Evolutionary conservation across 1,140 invertebrate species (phyloP).

Genomic region (Gonatopus flavifemur): DNA sequence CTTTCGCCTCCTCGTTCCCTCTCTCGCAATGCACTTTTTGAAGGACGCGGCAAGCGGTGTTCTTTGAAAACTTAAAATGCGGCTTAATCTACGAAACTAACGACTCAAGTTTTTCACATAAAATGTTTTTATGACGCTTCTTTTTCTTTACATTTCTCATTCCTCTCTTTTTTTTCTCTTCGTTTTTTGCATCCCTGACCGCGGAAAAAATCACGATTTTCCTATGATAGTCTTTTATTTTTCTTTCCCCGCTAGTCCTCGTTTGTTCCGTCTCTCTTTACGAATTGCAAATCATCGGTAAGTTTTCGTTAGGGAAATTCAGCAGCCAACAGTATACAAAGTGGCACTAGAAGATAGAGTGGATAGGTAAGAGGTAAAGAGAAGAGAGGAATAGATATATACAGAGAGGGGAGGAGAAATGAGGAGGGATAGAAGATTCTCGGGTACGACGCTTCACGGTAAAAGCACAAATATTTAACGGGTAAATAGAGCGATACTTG

Average conservation of each 20-base stretch:
- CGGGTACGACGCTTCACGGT: conserved; percentile 52
- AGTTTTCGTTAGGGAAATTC: conserved; percentile 58
- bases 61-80: too few species aligned
- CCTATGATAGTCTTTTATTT: conserved; percentile 2
- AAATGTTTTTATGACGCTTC: too few species aligned
- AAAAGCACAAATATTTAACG: conserved; percentile 61
- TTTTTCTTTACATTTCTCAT: too few species aligned
- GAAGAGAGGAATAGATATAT: too few species aligned
- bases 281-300: conserved; percentile 58
- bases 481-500: conserved; percentile 60
- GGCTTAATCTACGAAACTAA: too few species aligned
- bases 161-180: too few species aligned
- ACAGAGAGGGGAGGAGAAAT: conserved; percentile 30
- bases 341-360: conserved; percentile 51
- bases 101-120: too few species aligned
- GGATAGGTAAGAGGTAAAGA: conserved; percentile 37
- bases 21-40: too few species aligned
- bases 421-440: conserved; percentile 34
- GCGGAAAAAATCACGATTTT: too few species aligned
- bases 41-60: too few species aligned
- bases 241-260: conserved; percentile 13
- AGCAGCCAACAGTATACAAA: conserved; percentile 53
- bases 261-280: conserved; percentile 46
- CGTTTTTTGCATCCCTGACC: too few species aligned
- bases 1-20: too few species aligned